Conservation (phyloP, 2,888 invertebrate genomes). For the Polyommatus icarus region DNA sequence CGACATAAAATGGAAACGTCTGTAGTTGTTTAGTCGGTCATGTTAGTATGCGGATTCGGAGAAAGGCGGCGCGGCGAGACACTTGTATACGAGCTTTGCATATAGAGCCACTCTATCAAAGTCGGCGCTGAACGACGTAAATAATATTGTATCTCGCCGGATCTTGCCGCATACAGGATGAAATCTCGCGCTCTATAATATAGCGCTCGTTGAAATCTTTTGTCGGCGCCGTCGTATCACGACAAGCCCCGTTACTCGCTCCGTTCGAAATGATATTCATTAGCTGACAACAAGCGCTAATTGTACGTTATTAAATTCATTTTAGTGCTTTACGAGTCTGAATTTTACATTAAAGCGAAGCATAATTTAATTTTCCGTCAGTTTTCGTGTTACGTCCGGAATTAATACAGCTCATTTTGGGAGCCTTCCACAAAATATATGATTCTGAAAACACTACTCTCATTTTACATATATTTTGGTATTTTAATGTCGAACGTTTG, state of each 20-base stretch:
- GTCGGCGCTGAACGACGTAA: conserved; percentile 42
- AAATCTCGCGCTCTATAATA: conserved; percentile 43
- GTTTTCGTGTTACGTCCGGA: not conserved
- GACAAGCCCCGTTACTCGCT: conserved; percentile 2
- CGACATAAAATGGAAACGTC: conserved; percentile 48
- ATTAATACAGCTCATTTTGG: not conserved
- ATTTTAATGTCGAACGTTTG: not conserved
- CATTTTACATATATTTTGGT: not conserved
- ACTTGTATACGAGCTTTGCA: conserved; percentile 40
- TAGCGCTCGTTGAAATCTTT: conserved; percentile 66
- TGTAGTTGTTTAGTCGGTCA: conserved; percentile 52
- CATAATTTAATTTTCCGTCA: conserved; percentile 13
- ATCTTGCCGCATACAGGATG: conserved; percentile 28
- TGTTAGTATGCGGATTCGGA: conserved; percentile 53
- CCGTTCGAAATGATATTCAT: conserved; percentile 21
- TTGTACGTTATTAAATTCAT: conserved; percentile 7
- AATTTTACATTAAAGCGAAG: conserved; percentile 15
- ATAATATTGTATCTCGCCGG: conserved; percentile 43
- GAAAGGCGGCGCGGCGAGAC: conserved; percentile 52
- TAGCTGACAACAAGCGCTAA: conserved; percentile 6
- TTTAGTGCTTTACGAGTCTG: not conserved
- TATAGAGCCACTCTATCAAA: conserved; percentile 40
- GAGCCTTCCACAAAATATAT: not conserved
- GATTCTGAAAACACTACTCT: not conserved
- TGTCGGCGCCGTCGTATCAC: conserved; percentile 43